A percentile compares a stretch with the other conserved stretches of the same genome.
Conservation (phyloP, 2,113 vertebrate genomes). For the Hippocampus barbouri region DNA sequence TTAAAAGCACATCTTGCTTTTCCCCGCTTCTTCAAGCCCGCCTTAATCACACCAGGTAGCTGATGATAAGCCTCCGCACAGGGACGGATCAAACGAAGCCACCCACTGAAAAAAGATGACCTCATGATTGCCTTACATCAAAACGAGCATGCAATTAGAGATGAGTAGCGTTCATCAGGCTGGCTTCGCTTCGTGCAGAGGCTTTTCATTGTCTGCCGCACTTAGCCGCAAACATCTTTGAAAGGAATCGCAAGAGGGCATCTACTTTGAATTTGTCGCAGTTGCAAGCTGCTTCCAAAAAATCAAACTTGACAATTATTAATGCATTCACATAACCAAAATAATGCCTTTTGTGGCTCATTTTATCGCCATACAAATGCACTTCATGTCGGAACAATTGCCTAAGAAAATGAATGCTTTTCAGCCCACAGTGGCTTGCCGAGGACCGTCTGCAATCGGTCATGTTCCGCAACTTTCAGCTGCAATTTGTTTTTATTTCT, state of each 20-base stretch:
- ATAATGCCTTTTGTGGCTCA: neutral
- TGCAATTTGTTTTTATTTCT: neutral
- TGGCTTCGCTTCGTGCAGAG: slow-evolving; percentile 57
- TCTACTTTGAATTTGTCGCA: neutral
- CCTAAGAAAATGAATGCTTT: neutral
- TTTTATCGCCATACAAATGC: neutral
- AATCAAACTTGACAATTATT: neutral
- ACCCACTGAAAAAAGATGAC: slow-evolving; percentile 70
- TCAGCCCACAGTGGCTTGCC: neutral
- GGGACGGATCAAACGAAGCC: slow-evolving; percentile 68
- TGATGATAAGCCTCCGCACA: slow-evolving; percentile 43
- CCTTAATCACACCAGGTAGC: slow-evolving; percentile 60
- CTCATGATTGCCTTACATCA: slow-evolving; percentile 72
- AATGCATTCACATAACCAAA: neutral
- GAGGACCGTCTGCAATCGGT: neutral
- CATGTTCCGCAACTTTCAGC: neutral
- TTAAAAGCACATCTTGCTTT: slow-evolving; percentile 53
- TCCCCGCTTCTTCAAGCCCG: slow-evolving; percentile 48
- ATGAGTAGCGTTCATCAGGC: slow-evolving; percentile 66
- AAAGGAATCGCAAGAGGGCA: slow-evolving; percentile 41
- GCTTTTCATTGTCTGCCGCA: slow-evolving; percentile 67
- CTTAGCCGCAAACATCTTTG: slow-evolving; percentile 55
- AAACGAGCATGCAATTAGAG: slow-evolving; percentile 72
- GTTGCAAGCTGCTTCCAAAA: slow-evolving; percentile 31
- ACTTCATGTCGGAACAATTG: neutral